These are phyloP conservation scores for Equus quagga DNA, from an alignment of 2,113 vertebrate genomes.

Conservation along the genomic window DNA sequence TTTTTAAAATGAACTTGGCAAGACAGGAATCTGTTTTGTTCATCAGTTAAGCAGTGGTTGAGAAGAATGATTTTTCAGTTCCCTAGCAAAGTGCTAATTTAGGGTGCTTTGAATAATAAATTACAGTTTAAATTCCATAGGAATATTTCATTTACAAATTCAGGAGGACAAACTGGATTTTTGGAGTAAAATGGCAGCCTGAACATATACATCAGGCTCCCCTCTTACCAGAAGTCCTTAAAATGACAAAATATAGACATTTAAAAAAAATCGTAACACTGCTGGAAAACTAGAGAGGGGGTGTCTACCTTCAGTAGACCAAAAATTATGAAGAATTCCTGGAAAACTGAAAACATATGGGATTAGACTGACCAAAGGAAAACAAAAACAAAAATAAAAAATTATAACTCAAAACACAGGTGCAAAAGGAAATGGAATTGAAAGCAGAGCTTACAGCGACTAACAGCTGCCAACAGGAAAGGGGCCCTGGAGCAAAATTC, in stretches of 20 bases:
- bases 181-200: not conserved
- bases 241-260: not conserved
- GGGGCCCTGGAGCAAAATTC: not conserved
- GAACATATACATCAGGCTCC: not conserved
- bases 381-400: not conserved
- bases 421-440: not conserved
- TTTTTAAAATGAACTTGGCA: not conserved
- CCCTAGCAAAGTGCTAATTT: not conserved
- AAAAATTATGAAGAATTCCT: conserved; percentile 14
- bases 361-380: not conserved
- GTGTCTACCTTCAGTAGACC: not conserved
- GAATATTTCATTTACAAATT: conserved; percentile 22
- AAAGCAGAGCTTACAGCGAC: not conserved
- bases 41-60: not conserved
- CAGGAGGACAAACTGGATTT: not conserved
- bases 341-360: conserved; percentile 21
- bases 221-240: not conserved
- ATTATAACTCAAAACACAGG: not conserved
- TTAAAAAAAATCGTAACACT: not conserved
- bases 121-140: not conserved
- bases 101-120: not conserved
- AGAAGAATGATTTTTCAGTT: not conserved
- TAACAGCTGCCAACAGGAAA: not conserved
- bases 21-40: conserved; percentile 31
- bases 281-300: not conserved